A percentile compares a stretch with the other conserved stretches of the same genome.
Evolutionary conservation across 2,888 invertebrate genomes (phyloP).

Genomic region (Dorcus parallelipipedus): DNA sequence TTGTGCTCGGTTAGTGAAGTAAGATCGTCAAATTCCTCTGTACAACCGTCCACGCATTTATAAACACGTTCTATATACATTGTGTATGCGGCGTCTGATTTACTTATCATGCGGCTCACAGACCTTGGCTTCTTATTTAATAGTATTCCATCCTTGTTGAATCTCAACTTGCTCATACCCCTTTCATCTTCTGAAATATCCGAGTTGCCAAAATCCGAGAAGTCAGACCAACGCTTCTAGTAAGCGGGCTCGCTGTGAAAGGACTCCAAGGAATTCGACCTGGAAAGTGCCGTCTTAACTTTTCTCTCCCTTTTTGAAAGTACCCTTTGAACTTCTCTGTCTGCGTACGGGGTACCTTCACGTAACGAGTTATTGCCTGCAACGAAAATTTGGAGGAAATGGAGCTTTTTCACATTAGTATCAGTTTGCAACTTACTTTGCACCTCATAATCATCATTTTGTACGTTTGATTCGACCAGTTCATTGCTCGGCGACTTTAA

Average conservation of each 20-base stretch:
- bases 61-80: neutral
- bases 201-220: neutral
- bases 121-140: conserved; percentile 15
- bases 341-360: conserved; percentile 10
- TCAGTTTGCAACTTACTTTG: neutral
- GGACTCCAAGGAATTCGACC: neutral
- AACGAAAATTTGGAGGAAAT: neutral
- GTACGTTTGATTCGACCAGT: neutral
- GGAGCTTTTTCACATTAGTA: neutral
- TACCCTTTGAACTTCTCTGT: conserved; percentile 19
- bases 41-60: conserved; percentile 4
- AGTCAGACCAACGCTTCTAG: conserved; percentile 2
- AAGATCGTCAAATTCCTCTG: conserved; percentile 8
- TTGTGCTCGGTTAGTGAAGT: conserved; percentile 21
- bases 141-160: conserved; percentile 2
- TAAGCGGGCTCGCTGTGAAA: conserved; percentile 11
- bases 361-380: neutral
- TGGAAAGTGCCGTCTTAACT: neutral
- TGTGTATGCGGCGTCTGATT: neutral
- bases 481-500: neutral
- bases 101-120: conserved; percentile 3
- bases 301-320: conserved; percentile 5
- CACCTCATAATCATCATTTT: neutral
- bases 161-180: neutral
- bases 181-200: too few species aligned